phyloP scores from a whole-genome alignment of 2,888 invertebrate species.

The Antitype chi region DNA sequence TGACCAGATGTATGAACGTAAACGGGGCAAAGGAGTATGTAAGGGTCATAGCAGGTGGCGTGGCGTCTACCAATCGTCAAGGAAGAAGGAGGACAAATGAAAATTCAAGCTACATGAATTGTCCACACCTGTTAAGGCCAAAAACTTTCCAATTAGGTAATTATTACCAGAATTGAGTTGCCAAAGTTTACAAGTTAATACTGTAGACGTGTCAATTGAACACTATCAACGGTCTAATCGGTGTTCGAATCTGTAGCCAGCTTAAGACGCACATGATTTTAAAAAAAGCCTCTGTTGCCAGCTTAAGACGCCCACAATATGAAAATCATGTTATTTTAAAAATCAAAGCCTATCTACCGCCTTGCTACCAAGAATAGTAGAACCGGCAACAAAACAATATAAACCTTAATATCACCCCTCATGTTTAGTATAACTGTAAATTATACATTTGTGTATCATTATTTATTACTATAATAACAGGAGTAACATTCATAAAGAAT shows the following conservation, averaged over 20 bases:
- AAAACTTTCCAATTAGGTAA: background rate
- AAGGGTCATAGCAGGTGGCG: too few relatives aligned
- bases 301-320: too few relatives aligned
- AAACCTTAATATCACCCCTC: conserved; percentile 47
- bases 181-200: background rate
- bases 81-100: background rate
- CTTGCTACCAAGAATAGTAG: conserved; percentile 12
- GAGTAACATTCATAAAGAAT: conserved; percentile 77
- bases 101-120: background rate
- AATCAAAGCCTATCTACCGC: background rate
- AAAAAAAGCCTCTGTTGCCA: background rate
- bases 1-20: too few relatives aligned
- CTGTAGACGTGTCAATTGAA: background rate
- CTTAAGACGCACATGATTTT: too few relatives aligned
- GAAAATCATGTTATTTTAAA: background rate
- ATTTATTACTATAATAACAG: conserved; percentile 81
- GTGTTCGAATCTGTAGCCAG: background rate
- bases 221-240: background rate
- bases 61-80: too few relatives aligned
- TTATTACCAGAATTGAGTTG: background rate
- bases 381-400: conserved; percentile 32
- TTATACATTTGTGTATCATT: conserved; percentile 71
- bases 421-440: conserved; percentile 62
- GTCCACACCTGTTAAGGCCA: background rate
- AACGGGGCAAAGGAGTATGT: too few relatives aligned